Evolutionary conservation across 35 echinoderm and acorn worm species (phyloP).

Genomic region (Holothuria glaberrima): DNA sequence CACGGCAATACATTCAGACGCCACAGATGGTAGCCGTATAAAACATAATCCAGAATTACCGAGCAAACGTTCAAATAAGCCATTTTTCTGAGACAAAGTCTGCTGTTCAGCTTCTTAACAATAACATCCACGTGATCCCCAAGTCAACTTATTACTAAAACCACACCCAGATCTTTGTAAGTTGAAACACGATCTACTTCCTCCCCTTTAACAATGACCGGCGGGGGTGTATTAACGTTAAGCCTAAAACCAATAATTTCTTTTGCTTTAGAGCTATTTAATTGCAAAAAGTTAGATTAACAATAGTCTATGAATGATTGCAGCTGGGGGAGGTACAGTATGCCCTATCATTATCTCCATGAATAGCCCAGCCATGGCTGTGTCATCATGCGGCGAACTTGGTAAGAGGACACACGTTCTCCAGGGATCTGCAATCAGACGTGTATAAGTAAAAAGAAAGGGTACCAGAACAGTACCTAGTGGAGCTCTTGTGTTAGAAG

Average conservation of each 20-base stretch:
- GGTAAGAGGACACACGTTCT: too few species aligned
- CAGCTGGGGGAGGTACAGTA: too few species aligned
- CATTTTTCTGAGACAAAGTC: background rate
- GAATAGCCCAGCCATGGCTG: conserved; percentile 4
- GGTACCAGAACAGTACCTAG: background rate
- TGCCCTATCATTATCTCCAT: background rate
- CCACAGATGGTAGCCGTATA: background rate
- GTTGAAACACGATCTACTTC: background rate
- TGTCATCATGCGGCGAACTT: conserved; percentile 35
- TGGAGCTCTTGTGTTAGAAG: too few species aligned
- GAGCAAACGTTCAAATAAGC: background rate
- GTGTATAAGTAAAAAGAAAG: too few species aligned
- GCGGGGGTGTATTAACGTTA: background rate
- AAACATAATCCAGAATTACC: conserved; percentile 1
- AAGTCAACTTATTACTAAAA: background rate
- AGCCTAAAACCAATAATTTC: background rate
- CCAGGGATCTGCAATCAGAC: too few species aligned
- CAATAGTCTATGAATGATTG: background rate
- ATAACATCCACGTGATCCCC: conserved; percentile 7
- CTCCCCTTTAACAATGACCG: too few species aligned
- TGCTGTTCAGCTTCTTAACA: background rate
- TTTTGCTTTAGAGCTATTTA: too few species aligned
- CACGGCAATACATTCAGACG: background rate
- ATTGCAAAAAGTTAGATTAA: background rate
- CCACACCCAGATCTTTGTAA: background rate